Percentiles rank a stretch among this genome's conserved stretches.
These are phyloP conservation scores for Sphinx pinastri DNA, from an alignment of 2,888 invertebrate genomes.

Conservation along the genomic window DNA sequence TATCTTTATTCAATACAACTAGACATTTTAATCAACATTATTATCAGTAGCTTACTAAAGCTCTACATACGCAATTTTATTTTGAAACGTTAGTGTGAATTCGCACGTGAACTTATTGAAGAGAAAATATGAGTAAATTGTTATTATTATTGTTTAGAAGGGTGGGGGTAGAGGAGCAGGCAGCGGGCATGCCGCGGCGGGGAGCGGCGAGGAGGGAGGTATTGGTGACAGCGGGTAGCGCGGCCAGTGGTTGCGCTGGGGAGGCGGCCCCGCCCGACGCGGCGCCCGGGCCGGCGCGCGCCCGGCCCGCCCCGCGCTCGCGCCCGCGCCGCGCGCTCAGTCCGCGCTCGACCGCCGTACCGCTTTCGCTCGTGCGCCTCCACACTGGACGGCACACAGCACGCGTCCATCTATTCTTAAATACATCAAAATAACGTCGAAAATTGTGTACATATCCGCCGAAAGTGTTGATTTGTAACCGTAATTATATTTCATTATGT, in stretches of 20 bases:
- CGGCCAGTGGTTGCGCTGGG: conserved; percentile 69
- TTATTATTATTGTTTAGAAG: conserved; percentile 71
- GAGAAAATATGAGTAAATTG: conserved; percentile 41
- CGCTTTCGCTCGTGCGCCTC: conserved; percentile 50
- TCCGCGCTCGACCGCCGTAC: conserved; percentile 73
- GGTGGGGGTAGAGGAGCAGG: conserved; percentile 47
- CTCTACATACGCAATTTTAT: background rate
- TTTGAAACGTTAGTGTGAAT: background rate
- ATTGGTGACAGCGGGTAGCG: conserved; percentile 72
- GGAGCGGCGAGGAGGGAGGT: conserved; percentile 54
- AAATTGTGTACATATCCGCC: conserved; percentile 4
- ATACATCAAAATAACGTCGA: conserved; percentile 9
- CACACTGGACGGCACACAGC: conserved; percentile 42
- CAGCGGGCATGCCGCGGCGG: conserved; percentile 38
- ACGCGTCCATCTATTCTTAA: conserved; percentile 44
- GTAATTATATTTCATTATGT: background rate
- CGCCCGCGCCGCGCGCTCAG: conserved; percentile 66
- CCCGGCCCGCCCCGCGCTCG: conserved; percentile 58
- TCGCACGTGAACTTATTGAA: conserved; percentile 11
- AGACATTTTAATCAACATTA: background rate
- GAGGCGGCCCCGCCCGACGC: conserved; percentile 49
- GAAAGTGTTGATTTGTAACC: conserved; percentile 9
- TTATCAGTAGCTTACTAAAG: background rate
- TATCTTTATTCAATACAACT: too few species aligned
- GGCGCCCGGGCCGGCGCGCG: conserved; percentile 56